Evolutionary conservation across 2,797 vertebrate genomes (phyloP), one percentile per base, ranked within the genome.

Genomic region (Enoplosus armatus): DNA sequence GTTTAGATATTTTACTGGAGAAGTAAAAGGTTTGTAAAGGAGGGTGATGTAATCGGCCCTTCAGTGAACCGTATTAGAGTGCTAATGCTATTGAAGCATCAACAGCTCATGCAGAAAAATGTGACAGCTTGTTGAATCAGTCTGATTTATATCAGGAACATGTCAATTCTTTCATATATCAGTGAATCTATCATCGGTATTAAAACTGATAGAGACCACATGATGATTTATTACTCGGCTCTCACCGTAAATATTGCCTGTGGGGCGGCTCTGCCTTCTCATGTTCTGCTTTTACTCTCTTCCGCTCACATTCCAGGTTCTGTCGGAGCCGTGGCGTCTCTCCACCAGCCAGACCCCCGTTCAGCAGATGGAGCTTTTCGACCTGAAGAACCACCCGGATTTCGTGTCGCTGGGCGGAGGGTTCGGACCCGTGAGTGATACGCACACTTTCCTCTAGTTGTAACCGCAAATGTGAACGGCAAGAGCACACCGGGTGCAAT

Each of bases 271-370:
- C 3, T 12, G 33, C 6, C 10, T 4, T 64, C 29, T 8, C 62
- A 7, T 7, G 7, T 8, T 45, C 18, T 7, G 6, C 7, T 45
- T 43, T 39, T 4, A n/a, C 53, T 48, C 50, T 64, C 33, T 26
- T 2, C 2, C 5, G 1, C 31, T 54, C 12, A 18, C 5, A 2
- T 9, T 74, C 3, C 71, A 95, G 97, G 97, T 97, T 47, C 86
- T 96, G 61, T 96, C 97, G 0, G 96, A 97, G 73, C 96, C 95
- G 0, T 98, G 97, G 97, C 95, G 94, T n/a, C 95, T 97, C 65
- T 97, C 96, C 56, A 96, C 96, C 73, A 97, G 97, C 83, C 97
- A 98, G 90, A 96, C 96, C 1, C 96, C 96, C 0, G 91, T 97
- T 16, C 97, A 97, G 88, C 97, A 97, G 72, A 74, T 94, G 41